Conservation (phyloP, 2,888 invertebrate species). For the Drosophila hamatofila region DNA sequence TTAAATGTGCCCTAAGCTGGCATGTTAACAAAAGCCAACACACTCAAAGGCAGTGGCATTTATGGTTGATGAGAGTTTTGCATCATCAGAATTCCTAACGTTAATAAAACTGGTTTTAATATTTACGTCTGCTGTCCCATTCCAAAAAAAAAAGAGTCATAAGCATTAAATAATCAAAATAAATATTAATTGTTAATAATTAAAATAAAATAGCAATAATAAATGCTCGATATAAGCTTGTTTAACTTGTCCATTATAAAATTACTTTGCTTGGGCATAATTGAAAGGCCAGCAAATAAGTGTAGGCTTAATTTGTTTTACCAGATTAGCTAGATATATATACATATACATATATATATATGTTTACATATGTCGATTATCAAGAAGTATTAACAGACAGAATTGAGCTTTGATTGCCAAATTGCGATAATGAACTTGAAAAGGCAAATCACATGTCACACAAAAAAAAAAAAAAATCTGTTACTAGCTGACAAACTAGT, state of each 20-base stretch:
- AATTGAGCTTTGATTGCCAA: not conserved
- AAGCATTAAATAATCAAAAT: not conserved
- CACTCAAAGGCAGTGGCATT: conserved; percentile 3
- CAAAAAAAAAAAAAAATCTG: conserved; percentile 29
- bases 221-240: conserved; percentile 13
- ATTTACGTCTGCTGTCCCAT: conserved; percentile 3
- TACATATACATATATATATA: not conserved
- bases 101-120: conserved; percentile 35
- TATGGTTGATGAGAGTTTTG: conserved; percentile 18
- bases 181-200: not conserved
- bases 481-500: conserved; percentile 18
- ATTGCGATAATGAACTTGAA: conserved; percentile 67
- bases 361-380: not conserved
- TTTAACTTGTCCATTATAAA: conserved; percentile 17
- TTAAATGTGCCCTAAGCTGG: conserved; percentile 7
- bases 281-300: not conserved
- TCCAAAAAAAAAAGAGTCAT: not conserved
- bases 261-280: conserved; percentile 3
- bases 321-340: not conserved
- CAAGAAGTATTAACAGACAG: not conserved
- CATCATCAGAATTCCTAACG: conserved; percentile 17
- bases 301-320: not conserved
- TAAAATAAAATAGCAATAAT: not conserved
- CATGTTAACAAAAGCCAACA: conserved; percentile 17
- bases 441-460: conserved; percentile 29